Evolutionary conservation across 2,888 invertebrate genomes (phyloP).

Genomic region (Conchocele bisecta): DNA sequence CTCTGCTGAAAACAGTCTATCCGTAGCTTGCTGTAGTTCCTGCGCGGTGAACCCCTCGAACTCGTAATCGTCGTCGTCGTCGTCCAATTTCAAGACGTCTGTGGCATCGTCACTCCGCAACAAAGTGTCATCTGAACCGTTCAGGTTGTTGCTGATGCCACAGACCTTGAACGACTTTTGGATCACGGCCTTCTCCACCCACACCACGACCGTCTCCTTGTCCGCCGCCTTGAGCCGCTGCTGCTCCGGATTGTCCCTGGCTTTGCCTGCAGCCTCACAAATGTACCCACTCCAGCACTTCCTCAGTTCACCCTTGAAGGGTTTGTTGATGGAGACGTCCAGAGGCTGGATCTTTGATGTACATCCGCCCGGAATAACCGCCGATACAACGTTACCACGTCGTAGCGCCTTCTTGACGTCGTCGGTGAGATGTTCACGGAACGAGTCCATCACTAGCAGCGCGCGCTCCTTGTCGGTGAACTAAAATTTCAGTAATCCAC

Average conservation of each 20-base stretch:
- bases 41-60: not conserved
- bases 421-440: conserved; percentile 4
- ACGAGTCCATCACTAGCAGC: conserved; percentile 19
- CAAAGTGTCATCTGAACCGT: conserved; percentile 4
- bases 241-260: not conserved
- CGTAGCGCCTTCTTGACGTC: not conserved
- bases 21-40: too few relatives aligned
- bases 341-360: conserved; percentile 14
- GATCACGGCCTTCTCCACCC: conserved; percentile 4
- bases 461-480: conserved; percentile 6
- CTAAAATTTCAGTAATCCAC: conserved; percentile 13
- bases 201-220: not conserved
- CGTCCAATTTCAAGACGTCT: not conserved
- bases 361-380: conserved; percentile 27
- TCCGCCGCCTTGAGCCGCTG: too few relatives aligned
- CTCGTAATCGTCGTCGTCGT: not conserved
- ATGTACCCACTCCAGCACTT: not conserved
- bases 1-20: too few relatives aligned
- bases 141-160: conserved; percentile 9
- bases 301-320: not conserved
- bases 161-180: conserved; percentile 17
- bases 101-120: not conserved
- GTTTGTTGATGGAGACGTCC: conserved; percentile 16
- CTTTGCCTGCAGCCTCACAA: not conserved
- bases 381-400: conserved; percentile 3